Evolutionary conservation across 2,888 invertebrate genomes (phyloP).

Genomic region (Amiota communis): DNA sequence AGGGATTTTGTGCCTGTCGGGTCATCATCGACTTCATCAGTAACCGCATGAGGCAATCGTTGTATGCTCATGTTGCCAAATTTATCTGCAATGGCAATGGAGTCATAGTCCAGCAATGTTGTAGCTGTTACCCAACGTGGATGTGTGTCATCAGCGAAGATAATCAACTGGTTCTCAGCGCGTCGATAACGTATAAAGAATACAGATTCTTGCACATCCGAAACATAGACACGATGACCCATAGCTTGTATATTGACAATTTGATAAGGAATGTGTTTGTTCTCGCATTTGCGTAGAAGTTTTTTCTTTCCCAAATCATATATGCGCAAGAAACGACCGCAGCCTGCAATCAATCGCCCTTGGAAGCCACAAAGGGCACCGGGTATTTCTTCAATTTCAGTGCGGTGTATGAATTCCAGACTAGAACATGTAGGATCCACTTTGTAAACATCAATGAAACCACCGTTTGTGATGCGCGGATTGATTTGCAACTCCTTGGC

Average conservation of each 20-base stretch:
- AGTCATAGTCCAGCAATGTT: constrained; percentile 94
- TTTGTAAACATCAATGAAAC: constrained; percentile 88
- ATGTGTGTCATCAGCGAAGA: constrained; percentile 98
- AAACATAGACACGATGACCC: constrained; percentile 94
- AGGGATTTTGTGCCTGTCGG: constrained; percentile 98
- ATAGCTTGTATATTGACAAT: constrained; percentile 95
- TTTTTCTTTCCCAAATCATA: constrained; percentile 98
- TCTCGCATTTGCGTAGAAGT: constrained; percentile 96
- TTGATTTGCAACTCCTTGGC: constrained; percentile 92
- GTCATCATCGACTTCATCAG: constrained; percentile 99
- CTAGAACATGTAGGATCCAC: constrained; percentile 83
- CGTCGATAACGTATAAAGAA: constrained; percentile 96
- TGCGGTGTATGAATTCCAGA: constrained; percentile 94
- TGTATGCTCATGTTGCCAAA: constrained; percentile 97
- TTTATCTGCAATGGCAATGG: constrained; percentile 96
- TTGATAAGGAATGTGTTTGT: constrained; percentile 95
- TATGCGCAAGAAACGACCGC: constrained; percentile 91
- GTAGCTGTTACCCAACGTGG: constrained; percentile 97
- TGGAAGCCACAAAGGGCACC: constrained; percentile 92
- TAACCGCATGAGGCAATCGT: constrained; percentile 90
- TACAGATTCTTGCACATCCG: constrained; percentile 97
- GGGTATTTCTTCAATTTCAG: constrained; percentile 93
- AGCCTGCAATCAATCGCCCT: constrained; percentile 91
- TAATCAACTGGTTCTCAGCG: constrained; percentile 96
- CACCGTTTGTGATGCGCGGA: constrained; percentile 87